A percentile compares a stretch with the other conserved stretches of the same genome.
Evolutionary conservation across 2,888 invertebrate species (phyloP).

Genomic region (Geotrupes spiniger): DNA sequence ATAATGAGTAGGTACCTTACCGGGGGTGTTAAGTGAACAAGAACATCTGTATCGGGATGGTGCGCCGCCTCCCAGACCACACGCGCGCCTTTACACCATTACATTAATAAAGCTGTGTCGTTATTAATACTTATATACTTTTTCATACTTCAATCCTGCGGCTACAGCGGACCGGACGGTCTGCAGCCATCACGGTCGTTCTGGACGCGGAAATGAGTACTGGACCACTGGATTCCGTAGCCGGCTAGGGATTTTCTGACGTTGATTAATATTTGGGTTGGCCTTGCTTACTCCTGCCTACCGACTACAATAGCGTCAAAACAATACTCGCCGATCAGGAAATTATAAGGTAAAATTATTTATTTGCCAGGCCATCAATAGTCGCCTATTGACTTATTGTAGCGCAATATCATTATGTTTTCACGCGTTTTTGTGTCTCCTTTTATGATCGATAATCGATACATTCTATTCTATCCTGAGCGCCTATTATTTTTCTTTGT

Average conservation of each 20-base stretch:
- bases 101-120: slow-evolving; percentile 49
- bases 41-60: slow-evolving; percentile 43
- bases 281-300: slow-evolving; percentile 44
- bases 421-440: slow-evolving; percentile 3
- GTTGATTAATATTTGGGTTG: slow-evolving; percentile 49
- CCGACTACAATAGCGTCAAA: slow-evolving; percentile 47
- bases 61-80: slow-evolving; percentile 44
- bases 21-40: slow-evolving; percentile 30
- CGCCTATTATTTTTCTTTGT: no score
- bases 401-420: slow-evolving; percentile 3
- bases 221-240: slow-evolving; percentile 37
- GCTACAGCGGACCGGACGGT: slow-evolving; percentile 31
- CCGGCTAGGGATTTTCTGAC: slow-evolving; percentile 42
- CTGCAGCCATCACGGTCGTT: slow-evolving; percentile 14
- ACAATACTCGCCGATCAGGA: slow-evolving; percentile 40
- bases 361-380: slow-evolving; percentile 1
- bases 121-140: slow-evolving; percentile 50
- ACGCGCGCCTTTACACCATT: slow-evolving; percentile 48
- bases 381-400: slow-evolving; percentile 6
- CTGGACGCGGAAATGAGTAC: slow-evolving; percentile 8
- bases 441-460: background rate
- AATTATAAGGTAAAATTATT: slow-evolving; percentile 29
- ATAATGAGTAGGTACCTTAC: slow-evolving; percentile 32
- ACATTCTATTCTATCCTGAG: no score
- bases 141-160: slow-evolving; percentile 46